Evolutionary conservation across 2,888 invertebrate genomes (phyloP).

Genomic region (Xestia xanthographa): DNA sequence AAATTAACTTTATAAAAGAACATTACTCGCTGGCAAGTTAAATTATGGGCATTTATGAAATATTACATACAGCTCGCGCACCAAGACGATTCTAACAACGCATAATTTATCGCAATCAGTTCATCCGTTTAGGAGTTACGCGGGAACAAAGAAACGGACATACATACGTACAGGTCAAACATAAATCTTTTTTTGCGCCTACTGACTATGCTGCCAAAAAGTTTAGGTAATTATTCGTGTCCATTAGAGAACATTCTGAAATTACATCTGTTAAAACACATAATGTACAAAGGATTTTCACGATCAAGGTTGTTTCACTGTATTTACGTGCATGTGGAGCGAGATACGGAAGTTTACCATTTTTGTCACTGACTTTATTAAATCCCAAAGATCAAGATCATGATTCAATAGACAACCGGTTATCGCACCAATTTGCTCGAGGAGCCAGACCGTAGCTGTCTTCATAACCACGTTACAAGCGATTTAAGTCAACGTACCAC

Average conservation of each 20-base stretch:
- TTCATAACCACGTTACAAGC: not conserved
- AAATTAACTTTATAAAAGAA: not conserved
- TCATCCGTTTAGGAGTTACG: not conserved
- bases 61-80: not conserved
- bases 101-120: not conserved
- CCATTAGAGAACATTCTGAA: not conserved
- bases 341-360: not conserved
- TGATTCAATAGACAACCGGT: not conserved
- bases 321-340: not conserved
- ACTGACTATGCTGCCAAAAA: not conserved
- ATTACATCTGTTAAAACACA: not conserved
- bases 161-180: not conserved
- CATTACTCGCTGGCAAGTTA: not conserved
- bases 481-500: not conserved
- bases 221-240: not conserved
- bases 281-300: not conserved
- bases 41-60: not conserved
- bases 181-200: not conserved
- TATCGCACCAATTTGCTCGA: not conserved
- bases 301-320: no score
- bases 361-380: not conserved
- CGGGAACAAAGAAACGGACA: not conserved
- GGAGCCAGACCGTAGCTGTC: not conserved
- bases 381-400: slow-evolving; percentile 12
- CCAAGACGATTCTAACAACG: not conserved